Evolutionary conservation across 2,888 invertebrate genomes (phyloP).

Genomic region (Himalopsyche tibetana): DNA sequence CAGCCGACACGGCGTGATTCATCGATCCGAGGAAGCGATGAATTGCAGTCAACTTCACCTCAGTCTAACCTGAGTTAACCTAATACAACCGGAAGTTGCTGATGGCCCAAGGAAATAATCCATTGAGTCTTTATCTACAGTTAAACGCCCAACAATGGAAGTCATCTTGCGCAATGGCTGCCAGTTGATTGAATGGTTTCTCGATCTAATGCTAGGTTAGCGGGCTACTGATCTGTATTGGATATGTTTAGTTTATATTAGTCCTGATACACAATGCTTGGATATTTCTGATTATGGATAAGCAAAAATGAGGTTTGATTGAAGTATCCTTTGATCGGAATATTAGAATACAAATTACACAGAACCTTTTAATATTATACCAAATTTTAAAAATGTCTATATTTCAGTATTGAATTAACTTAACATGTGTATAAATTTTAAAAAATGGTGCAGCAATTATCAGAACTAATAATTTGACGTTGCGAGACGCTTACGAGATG

Average conservation of each 20-base stretch:
- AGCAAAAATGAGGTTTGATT: too few species aligned
- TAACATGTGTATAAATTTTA: too few species aligned
- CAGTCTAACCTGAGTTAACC: neutral
- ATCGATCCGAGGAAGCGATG: conserved; percentile 24
- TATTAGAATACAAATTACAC: too few species aligned
- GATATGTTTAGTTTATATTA: neutral
- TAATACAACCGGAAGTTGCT: neutral
- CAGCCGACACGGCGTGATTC: neutral
- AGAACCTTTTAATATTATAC: too few species aligned
- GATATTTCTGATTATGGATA: neutral
- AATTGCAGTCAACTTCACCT: conserved; percentile 11
- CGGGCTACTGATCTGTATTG: conserved; percentile 16
- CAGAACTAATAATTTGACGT: too few species aligned
- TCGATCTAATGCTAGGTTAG: neutral
- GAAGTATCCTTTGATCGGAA: too few species aligned
- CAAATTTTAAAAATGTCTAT: too few species aligned
- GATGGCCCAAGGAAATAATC: neutral
- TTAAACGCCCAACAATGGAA: neutral
- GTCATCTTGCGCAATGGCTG: neutral
- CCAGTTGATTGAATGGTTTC: neutral
- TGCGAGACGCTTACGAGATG: too few species aligned
- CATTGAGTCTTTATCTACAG: conserved; percentile 8
- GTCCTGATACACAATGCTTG: neutral
- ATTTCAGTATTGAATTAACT: too few species aligned
- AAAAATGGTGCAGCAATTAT: too few species aligned